Evolutionary conservation across 1,140 invertebrate species (phyloP), one percentile per base, ranked within the genome.

Genomic region (Brachionus rotundiformis): DNA sequence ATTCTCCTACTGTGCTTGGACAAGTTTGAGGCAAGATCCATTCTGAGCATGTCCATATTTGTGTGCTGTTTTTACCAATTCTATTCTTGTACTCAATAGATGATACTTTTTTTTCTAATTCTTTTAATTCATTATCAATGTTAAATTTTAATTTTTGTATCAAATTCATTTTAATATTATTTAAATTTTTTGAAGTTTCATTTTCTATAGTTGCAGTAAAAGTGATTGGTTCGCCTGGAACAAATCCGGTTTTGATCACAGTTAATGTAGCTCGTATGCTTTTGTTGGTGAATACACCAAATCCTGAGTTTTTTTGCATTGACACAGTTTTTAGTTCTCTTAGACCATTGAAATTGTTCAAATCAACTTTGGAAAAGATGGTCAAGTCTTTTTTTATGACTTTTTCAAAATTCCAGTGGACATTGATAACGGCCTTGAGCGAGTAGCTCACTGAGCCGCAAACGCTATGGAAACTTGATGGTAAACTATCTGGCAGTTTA

Each of bases 361-460:
- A 27, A 29, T 31, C 31, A 33, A 33, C 25, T 10, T 65, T 33
- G 3, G 31, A 29, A 13, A n/a, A 65, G 31, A 31, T 65, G 7
- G 10, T 65, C 25, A 31, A 31, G 5, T 65, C 13, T 31, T 31
- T 65, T 65, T 65, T 13, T 23, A 13, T 65, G 6, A 7, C 13
- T 31, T 31, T 65, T 31, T 65, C n/a, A 25, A 65, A 65, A 65
- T 85, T 84, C 82, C 86, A 85, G 0, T 85, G 86, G 39, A 87
- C 85, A 41, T 89, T 86, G 2, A 90, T 85, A 1, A 85, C 85
- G 6, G 87, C 88, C 82, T 87, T 87, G 31, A 86, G 84, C 82
- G 86, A 87, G 84, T 89, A 89, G 0, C 87, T 84, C 5, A 90
- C 85, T 75, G 87, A 87, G 5, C 89, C 89, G 79, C 85, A 85